Percentiles rank a stretch among this genome's conserved stretches.
Evolutionary conservation across 1,140 invertebrate genomes (phyloP).

Genomic region (Dendroctonus valens): DNA sequence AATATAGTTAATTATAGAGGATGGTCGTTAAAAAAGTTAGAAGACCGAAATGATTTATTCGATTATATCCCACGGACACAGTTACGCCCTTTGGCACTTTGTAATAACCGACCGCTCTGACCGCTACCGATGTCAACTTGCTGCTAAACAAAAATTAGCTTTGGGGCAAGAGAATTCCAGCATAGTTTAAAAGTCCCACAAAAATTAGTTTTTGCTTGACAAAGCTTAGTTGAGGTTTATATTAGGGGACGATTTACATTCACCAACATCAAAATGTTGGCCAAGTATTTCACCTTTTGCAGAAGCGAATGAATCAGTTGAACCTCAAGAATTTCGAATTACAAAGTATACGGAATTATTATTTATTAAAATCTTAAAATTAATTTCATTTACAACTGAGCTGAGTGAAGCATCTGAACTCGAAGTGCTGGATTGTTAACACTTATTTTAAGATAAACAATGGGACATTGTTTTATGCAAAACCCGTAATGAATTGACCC

Average conservation of each 20-base stretch:
- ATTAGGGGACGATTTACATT: constrained; percentile 3
- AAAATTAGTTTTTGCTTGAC: constrained; percentile 9
- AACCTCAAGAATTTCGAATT: too few species aligned
- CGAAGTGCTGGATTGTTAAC: too few species aligned
- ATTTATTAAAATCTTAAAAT: too few species aligned
- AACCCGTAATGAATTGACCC: too few species aligned
- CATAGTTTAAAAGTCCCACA: constrained; percentile 13
- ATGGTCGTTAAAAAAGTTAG: constrained; percentile 25
- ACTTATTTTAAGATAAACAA: too few species aligned
- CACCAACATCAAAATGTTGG: too few species aligned
- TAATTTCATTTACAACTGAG: too few species aligned
- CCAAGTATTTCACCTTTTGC: too few species aligned
- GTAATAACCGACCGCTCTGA: constrained; percentile 24
- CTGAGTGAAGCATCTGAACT: too few species aligned
- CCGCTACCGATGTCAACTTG: constrained; percentile 28
- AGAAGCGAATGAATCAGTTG: too few species aligned
- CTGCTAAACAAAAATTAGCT: constrained; percentile 17
- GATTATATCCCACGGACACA: constrained; percentile 26
- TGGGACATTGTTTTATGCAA: too few species aligned
- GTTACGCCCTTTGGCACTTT: constrained; percentile 29
- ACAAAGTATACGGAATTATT: too few species aligned
- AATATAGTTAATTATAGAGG: constrained; percentile 32
- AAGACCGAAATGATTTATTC: constrained; percentile 28
- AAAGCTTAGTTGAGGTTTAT: constrained; percentile 1
- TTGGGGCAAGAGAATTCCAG: constrained; percentile 4